Conservation (phyloP, 2,113 vertebrate species). For the Rutilus rutilus region DNA sequence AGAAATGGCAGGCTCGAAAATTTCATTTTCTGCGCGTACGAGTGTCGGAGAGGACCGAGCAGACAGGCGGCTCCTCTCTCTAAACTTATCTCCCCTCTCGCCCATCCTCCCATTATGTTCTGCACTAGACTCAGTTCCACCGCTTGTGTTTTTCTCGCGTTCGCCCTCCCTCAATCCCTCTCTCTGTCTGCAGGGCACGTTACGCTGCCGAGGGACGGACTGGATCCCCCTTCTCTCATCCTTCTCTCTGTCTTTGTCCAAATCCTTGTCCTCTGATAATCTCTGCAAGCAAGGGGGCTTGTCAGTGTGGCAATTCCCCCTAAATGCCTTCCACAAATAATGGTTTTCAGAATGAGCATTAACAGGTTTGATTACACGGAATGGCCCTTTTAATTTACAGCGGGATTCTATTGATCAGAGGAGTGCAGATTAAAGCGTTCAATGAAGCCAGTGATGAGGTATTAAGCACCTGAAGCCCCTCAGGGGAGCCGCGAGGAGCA, state of each 20-base stretch:
- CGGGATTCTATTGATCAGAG: conserved; percentile 99
- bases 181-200: conserved; percentile 55
- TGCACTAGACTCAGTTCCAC: conserved; percentile 38
- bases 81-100: conserved; percentile 65
- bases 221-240: conserved; percentile 56
- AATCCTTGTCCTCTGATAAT: conserved; percentile 77
- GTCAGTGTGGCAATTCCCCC: conserved; percentile 90
- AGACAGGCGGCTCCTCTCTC: conserved; percentile 59
- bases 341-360: conserved; percentile 99
- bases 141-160: conserved; percentile 44
- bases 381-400: conserved; percentile 99
- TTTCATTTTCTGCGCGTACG: conserved; percentile 90
- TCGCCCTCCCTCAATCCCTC: conserved; percentile 54
- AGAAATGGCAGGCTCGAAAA: conserved; percentile 97
- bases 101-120: conserved; percentile 64
- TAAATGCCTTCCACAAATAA: conserved; percentile 99
- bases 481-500: conserved; percentile 78
- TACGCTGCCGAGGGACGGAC: conserved; percentile 55
- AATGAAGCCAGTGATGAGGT: conserved; percentile 99
- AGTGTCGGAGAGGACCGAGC: conserved; percentile 51
- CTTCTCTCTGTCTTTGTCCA: conserved; percentile 51
- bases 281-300: conserved; percentile 76
- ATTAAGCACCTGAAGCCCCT: conserved; percentile 98
- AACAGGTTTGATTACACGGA: conserved; percentile 98
- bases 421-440: conserved; percentile 99